These are phyloP conservation scores for Neelides folsomi DNA, from an alignment of 2,888 invertebrate species.

Conservation along the genomic window DNA sequence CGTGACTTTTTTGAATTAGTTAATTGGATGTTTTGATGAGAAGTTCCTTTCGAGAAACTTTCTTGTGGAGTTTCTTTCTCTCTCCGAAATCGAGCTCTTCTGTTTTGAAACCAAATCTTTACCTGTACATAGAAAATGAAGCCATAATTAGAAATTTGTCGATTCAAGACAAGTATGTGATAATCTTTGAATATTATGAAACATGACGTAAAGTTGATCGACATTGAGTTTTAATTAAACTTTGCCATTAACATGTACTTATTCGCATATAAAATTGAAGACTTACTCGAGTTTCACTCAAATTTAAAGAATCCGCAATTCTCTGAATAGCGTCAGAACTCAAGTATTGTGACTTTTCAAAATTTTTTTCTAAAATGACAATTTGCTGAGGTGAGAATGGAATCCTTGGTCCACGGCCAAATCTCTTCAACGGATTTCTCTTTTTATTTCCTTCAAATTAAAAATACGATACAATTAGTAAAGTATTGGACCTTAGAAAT, in stretches of 20 bases:
- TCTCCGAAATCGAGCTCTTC: conserved; percentile 21
- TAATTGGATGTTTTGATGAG: too few relatives aligned
- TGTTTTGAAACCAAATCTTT: conserved; percentile 27
- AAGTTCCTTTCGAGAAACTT: too few relatives aligned
- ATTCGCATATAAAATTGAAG: too few relatives aligned
- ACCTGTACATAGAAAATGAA: conserved; percentile 6
- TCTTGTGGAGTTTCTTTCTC: conserved; percentile 11
- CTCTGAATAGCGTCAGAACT: conserved; percentile 53
- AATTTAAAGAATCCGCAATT: conserved; percentile 49
- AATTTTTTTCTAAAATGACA: conserved; percentile 53
- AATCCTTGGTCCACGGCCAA: conserved; percentile 55
- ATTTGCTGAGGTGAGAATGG: conserved; percentile 60
- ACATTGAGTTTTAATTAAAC: too few relatives aligned
- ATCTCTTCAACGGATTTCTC: conserved; percentile 36
- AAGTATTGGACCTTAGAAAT: too few relatives aligned
- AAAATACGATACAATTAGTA: too few relatives aligned
- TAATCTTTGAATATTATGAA: not conserved
- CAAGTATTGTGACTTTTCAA: conserved; percentile 52
- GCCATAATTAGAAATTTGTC: conserved; percentile 14
- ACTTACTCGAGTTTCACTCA: conserved; percentile 56
- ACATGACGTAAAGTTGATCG: too few relatives aligned
- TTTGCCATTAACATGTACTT: too few relatives aligned
- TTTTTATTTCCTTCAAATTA: conserved; percentile 11
- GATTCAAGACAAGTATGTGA: not conserved
- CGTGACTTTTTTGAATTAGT: too few relatives aligned